A percentile compares a stretch with the other conserved stretches of the same genome.
These are phyloP conservation scores for Actenoides hombroni DNA, from an alignment of 2,113 vertebrate species.

Conservation along the genomic window DNA sequence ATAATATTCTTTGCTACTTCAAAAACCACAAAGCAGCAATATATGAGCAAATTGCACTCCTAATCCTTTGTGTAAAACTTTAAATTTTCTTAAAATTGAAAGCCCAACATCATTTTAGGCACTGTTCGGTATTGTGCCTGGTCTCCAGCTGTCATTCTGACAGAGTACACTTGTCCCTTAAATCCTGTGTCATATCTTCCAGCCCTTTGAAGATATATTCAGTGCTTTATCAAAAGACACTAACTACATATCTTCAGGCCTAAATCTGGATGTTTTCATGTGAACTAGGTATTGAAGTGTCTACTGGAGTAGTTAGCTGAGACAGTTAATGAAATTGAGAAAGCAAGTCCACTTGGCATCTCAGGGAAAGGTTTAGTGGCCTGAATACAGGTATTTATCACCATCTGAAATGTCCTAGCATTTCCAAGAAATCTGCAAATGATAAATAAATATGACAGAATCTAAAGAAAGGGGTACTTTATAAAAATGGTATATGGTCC, in stretches of 20 bases:
- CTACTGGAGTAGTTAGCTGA: not conserved
- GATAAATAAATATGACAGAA: not conserved
- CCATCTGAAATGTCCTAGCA: not conserved
- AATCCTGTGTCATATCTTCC: not conserved
- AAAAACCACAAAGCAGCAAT: not conserved
- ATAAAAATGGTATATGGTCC: not conserved
- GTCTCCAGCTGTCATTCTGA: not conserved
- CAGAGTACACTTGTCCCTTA: not conserved
- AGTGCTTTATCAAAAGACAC: not conserved
- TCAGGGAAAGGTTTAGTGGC: not conserved
- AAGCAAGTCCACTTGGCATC: not conserved
- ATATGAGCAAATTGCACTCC: fast-evolving
- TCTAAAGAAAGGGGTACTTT: not conserved
- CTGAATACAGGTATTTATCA: not conserved
- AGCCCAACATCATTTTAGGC: not conserved
- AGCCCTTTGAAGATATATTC: not conserved
- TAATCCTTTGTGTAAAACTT: not conserved
- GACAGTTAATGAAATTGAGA: not conserved
- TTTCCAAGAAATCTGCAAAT: not conserved
- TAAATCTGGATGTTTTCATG: not conserved
- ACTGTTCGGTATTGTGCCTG: not conserved
- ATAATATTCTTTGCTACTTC: not conserved
- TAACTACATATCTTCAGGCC: not conserved
- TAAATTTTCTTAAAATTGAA: not conserved
- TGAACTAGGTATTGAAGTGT: not conserved